Base-by-base conservation (phyloP, 1,140 invertebrate genomes). In the Lordiphosa mommai region DNA sequence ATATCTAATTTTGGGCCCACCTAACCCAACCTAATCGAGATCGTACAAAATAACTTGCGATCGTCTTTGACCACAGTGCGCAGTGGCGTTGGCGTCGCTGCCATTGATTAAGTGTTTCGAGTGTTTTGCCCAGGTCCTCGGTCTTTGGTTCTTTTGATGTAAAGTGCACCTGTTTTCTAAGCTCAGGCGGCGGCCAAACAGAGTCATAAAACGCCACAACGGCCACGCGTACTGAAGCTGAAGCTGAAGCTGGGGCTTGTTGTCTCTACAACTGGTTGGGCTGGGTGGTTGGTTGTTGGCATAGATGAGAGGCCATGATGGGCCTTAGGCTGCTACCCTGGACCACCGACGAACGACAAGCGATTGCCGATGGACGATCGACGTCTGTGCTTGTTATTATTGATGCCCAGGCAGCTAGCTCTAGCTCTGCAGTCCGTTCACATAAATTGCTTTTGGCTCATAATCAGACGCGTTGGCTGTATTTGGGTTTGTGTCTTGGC, bases 91-190 rank as follows among this genome's bases (percentile, higher is more conserved):
- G 61, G 64, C 51, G 65, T 59, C 48, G 46, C 58, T 33, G 43
- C 77, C 61, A 74, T 82, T 82, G 77, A 84, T 82, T 77, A 85
- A 84, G 77, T 85, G 77, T 77, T 77, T 77, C 72, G 77, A 74
- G 73, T 74, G 61, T 66, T 58, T 74, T 66, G 72, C 41, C 56
- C 40, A 34, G 36, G 41, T 23, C 37, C 17, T 32, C 51, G 51
- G 30, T 66, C 56, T 48, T 46, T 53, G 66, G 52, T 57, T 43
- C 44, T 34, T 65, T 46, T 72, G 77, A 84, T 84, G 79, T 85
- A 72, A 84, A 84, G 77, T 84, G 77, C 77, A 84, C 77, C 77
- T 84, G 77, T 82, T 82, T 84, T 70, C 77, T 85, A 67, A 72
- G 69, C 57, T 64, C 34, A 66, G 58, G 58, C 47, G 66, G 61